These are phyloP conservation scores for Chymomyza costata DNA, from an alignment of 1,140 invertebrate genomes.

Conservation along the genomic window DNA sequence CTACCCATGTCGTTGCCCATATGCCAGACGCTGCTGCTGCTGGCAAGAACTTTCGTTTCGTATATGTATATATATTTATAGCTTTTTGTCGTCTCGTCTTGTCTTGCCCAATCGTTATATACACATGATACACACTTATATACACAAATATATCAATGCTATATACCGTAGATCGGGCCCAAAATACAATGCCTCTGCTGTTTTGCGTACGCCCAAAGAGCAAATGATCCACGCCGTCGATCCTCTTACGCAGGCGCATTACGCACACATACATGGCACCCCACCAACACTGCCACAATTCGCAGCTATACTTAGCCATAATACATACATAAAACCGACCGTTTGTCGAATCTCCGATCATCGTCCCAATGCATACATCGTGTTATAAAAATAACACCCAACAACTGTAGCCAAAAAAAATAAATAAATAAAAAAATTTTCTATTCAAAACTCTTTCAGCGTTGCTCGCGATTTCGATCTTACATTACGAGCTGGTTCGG, in stretches of 20 bases:
- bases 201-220: too few relatives aligned
- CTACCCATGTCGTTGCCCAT: background rate
- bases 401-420: constrained; percentile 20
- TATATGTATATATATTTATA: constrained; percentile 60
- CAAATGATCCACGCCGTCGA: constrained; percentile 34
- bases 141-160: constrained; percentile 7
- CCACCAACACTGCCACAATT: constrained; percentile 3
- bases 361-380: constrained; percentile 25
- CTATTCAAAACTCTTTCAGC: too few relatives aligned
- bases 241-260: constrained; percentile 55
- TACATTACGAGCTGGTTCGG: constrained; percentile 39
- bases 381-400: constrained; percentile 58
- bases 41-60: constrained; percentile 55
- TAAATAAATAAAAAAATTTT: too few relatives aligned
- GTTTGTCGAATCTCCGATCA: constrained; percentile 48
- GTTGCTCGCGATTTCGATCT: constrained; percentile 22
- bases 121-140: too few relatives aligned
- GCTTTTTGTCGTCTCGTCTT: constrained; percentile 65
- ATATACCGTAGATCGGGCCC: constrained; percentile 45
- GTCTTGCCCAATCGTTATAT: constrained; percentile 36
- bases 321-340: constrained; percentile 55
- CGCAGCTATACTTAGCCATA: constrained; percentile 58
- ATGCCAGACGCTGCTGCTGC: constrained; percentile 3
- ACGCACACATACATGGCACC: constrained; percentile 13
- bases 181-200: constrained; percentile 30